phyloP scores from a whole-genome alignment of 2,113 vertebrate genomes.

The Corvus cornix region DNA sequence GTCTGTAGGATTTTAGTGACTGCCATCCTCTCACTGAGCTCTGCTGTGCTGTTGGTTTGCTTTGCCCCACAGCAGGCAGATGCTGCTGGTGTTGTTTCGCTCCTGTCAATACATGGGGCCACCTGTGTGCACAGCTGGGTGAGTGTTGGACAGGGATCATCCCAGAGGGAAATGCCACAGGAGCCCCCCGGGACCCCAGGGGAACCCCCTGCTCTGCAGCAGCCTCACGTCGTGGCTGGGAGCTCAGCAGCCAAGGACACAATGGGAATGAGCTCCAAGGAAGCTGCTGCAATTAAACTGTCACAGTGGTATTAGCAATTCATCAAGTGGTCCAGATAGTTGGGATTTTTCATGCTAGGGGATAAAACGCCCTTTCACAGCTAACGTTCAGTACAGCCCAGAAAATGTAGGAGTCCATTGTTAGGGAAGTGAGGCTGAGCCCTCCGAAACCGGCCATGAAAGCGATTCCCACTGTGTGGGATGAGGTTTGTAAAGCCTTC shows the following conservation, averaged over 20 bases:
- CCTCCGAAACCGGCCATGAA: not conserved
- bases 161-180: not conserved
- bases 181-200: not conserved
- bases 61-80: fast-evolving
- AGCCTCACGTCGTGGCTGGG: not conserved
- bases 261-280: not conserved
- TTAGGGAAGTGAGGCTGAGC: not conserved
- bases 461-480: conserved; percentile 34
- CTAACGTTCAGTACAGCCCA: not conserved
- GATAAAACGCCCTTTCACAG: not conserved
- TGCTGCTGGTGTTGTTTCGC: not conserved
- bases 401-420: not conserved
- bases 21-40: not conserved
- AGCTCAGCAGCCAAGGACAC: not conserved
- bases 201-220: not conserved
- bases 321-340: not conserved
- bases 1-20: not conserved
- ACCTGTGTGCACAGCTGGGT: not conserved
- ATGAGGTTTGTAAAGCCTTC: conserved; percentile 42
- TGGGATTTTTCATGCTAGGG: conserved; percentile 30
- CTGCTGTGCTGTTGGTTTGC: not conserved
- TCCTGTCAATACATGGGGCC: fast-evolving
- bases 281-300: not conserved
- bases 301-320: not conserved
- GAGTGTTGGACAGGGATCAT: not conserved